phyloP scores from a whole-genome alignment of 2,113 vertebrate genomes.

The Orientallactaga bullata region DNA sequence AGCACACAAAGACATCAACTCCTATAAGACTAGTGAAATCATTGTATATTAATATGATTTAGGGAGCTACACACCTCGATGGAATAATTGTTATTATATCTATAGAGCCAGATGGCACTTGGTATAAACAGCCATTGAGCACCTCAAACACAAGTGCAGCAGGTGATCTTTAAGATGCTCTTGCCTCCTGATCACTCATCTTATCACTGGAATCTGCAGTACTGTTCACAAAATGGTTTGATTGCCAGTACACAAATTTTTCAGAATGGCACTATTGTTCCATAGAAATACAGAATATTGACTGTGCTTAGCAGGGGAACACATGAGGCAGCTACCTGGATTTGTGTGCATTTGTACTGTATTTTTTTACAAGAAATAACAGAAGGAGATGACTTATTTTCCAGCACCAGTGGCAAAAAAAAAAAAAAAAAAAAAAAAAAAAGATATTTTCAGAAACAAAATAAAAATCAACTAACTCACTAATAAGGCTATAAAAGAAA shows the following conservation, averaged over 20 bases:
- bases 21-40: conserved; percentile 82
- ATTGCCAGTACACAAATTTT: conserved; percentile 5
- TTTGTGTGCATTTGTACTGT: not conserved
- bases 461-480: not conserved
- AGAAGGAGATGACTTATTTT: not conserved
- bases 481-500: conserved; percentile 58
- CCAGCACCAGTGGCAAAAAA: not conserved
- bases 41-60: conserved; percentile 89
- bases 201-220: conserved; percentile 64
- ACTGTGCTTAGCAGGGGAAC: conserved; percentile 46
- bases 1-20: conserved; percentile 84
- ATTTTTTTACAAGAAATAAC: not conserved
- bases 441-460: not conserved
- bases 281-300: not conserved
- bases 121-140: conserved; percentile 88
- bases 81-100: conserved; percentile 91
- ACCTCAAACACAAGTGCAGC: conserved; percentile 81
- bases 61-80: conserved; percentile 84
- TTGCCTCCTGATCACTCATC: conserved; percentile 73
- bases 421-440: not conserved
- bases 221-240: not conserved
- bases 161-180: conserved; percentile 84
- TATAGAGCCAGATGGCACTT: conserved; percentile 90
- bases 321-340: conserved; percentile 10
- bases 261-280: conserved; percentile 52